Base-by-base conservation (phyloP, 2,797 vertebrate genomes). In the Buphagus erythrorhynchus region DNA sequence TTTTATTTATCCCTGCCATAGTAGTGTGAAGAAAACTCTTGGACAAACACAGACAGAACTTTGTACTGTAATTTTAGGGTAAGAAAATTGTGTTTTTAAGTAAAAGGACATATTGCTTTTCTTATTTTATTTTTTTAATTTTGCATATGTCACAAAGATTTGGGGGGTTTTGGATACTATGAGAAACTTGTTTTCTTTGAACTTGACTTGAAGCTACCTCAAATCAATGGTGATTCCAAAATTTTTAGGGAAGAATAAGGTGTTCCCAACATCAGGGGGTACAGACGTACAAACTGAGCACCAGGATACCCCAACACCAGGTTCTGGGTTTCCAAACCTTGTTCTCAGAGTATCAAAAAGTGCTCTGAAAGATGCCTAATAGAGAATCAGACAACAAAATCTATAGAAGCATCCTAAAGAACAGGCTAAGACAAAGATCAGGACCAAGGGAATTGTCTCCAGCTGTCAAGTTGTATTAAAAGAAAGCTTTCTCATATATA, bases 91-190 rank as follows among this genome's bases (percentile, higher is more conserved):
- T 18, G 9, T 0, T 43, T 90, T 73, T 58, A 88, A 46, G 19
- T 58, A 65, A 88, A 73, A 58, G 9, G 0, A 38, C 7, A 46
- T 28, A 51, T 18, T 59, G 5, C 7, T 54, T 71, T 63, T 21
- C 7, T n/a, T 77, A 7, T 40, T 82, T 65, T 49, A 10, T 19
- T 45, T 51, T 55, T 55, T 28, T 5, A 40, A 35, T n/a, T 48
- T 66, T 73, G n/a, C 9, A 35, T 9, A 21, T 16, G 25, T 26
- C 24, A 58, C 26, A 72, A 42, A 61, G 7, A 33, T 43, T 18
- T 35, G 3, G 8, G 10, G 5, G 1, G 0, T 2, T n/a, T 68
- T 29, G 8, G n/a, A 38, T 46, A n/a, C n/a, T 20, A 8, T 25
- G 59, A 68, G 13, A 75, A 72, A 10, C 26, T 31, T 49, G 10